These are phyloP conservation scores for Antheraea mylitta DNA, from an alignment of 1,140 invertebrate species.

Conservation along the genomic window DNA sequence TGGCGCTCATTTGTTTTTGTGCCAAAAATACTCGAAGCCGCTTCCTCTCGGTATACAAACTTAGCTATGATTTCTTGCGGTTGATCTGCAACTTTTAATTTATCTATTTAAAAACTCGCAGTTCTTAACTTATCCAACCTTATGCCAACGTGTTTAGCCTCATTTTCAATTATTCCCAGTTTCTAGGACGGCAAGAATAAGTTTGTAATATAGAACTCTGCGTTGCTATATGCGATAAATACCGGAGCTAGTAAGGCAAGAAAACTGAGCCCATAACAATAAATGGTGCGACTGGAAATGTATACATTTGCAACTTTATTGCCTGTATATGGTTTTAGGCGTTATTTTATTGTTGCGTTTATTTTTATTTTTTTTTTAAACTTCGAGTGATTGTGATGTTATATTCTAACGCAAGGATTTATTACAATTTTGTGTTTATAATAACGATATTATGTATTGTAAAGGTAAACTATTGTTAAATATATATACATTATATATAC, in stretches of 20 bases:
- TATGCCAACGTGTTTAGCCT: not conserved
- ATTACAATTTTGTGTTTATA: not conserved
- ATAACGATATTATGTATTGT: too few species aligned
- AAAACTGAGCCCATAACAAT: slow-evolving; percentile 39
- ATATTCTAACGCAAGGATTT: not conserved
- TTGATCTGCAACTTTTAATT: slow-evolving; percentile 18
- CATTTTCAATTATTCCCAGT: not conserved
- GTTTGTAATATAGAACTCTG: slow-evolving; percentile 18
- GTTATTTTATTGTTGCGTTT: slow-evolving; percentile 19
- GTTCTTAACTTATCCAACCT: not conserved
- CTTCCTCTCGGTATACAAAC: slow-evolving; percentile 20
- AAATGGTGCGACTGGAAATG: slow-evolving; percentile 48
- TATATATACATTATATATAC: too few species aligned
- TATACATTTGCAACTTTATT: slow-evolving; percentile 45
- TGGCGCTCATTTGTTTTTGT: slow-evolving; percentile 41
- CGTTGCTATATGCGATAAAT: slow-evolving; percentile 35
- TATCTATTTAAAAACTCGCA: slow-evolving; percentile 7
- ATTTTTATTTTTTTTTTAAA: not conserved
- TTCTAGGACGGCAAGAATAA: not conserved
- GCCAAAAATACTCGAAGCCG: slow-evolving; percentile 38
- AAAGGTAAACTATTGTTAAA: too few species aligned
- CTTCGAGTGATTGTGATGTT: not conserved
- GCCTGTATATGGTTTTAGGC: slow-evolving; percentile 33
- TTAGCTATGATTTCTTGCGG: slow-evolving; percentile 36
- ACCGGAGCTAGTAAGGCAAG: slow-evolving; percentile 34